Evolutionary conservation across 2,113 vertebrate species (phyloP).

Genomic region (Mormyrus iriodes): DNA sequence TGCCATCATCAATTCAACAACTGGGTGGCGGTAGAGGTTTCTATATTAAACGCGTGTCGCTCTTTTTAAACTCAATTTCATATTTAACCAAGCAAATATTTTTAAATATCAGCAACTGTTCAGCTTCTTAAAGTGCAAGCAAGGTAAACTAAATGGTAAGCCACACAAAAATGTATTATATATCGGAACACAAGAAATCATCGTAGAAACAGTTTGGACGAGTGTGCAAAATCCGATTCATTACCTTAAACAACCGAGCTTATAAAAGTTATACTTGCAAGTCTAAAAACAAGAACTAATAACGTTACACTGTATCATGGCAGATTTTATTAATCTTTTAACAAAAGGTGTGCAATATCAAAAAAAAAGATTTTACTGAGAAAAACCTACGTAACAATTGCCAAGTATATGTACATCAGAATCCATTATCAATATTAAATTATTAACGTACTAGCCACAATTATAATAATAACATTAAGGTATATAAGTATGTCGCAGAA

Average conservation of each 20-base stretch:
- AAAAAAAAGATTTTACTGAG: neutral
- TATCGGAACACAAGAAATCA: neutral
- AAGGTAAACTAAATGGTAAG: neutral
- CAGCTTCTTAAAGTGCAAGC: neutral
- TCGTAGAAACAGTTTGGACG: neutral
- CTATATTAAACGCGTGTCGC: neutral
- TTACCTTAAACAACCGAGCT: neutral
- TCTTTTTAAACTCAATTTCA: neutral
- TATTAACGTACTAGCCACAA: neutral
- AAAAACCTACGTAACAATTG: neutral
- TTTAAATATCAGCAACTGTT: neutral
- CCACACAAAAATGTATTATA: neutral
- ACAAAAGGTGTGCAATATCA: neutral
- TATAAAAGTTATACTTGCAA: neutral
- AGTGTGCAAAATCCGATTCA: neutral
- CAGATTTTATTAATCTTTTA: neutral
- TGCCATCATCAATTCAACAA: neutral
- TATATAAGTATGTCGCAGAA: neutral
- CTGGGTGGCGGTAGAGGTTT: slow-evolving; percentile 27
- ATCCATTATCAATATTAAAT: neutral
- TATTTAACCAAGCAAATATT: neutral
- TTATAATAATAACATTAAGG: neutral
- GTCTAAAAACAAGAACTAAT: neutral
- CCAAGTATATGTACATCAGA: neutral
- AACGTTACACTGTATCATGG: neutral